Base-by-base conservation (phyloP, 2,888 invertebrate species). In the Hofmannophila pseudospretella region DNA sequence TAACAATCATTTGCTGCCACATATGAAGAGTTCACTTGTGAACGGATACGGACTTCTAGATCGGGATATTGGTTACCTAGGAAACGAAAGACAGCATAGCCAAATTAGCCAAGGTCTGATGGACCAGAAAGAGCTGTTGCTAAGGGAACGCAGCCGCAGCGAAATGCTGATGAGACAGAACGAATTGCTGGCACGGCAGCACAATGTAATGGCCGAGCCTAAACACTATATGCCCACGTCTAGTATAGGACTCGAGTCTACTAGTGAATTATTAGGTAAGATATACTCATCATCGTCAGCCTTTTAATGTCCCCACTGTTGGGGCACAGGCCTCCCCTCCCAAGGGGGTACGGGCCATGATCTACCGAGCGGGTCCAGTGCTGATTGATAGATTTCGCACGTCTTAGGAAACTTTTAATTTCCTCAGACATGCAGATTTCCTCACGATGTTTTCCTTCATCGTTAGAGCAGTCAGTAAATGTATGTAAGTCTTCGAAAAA, bases 251-350 rank as follows among this genome's bases (percentile, higher is more conserved):
- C 63, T 77, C 28, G 85, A 84, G 33, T 74, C 80, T 36, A 65
- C 73, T 82, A 85, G 75, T 78, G 85, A 86, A 78, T 65, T 85
- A 77, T 80, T 86, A 85, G 85, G 85, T 86, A 50, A 75, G 67
- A 4, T 5, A 16, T 5, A 16, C 5, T 3, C 16, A 16, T 16
- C n/a, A n/a, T n/a, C n/a, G n/a, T n/a, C n/a, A n/a, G n/a, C n/a
- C n/a, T n/a, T n/a, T n/a, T n/a, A n/a, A n/a, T n/a, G n/a, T n/a
- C n/a, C n/a, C n/a, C n/a, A n/a, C n/a, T n/a, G n/a, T n/a, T n/a
- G n/a, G n/a, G n/a, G n/a, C n/a, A n/a, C n/a, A n/a, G n/a, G n/a
- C n/a, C n/a, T n/a, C n/a, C n/a, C n/a, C n/a, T n/a, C n/a, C n/a
- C n/a, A n/a, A n/a, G n/a, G n/a, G n/a, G n/a, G n/a, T n/a, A n/a